Conservation (phyloP, 2,888 invertebrate species). For the Argynnis bischoffii region DNA sequence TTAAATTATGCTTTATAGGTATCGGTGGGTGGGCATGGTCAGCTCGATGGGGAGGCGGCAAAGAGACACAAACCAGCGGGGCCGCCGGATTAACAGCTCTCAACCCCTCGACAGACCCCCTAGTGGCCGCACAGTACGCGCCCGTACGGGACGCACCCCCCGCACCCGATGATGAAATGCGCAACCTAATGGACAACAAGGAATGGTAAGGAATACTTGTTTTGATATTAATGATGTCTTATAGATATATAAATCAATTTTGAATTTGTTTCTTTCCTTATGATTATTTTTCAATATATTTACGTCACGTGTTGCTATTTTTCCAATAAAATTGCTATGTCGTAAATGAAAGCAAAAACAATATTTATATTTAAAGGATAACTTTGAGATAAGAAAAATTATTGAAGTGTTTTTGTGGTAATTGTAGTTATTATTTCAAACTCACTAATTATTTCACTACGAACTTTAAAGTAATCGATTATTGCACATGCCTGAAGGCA, state of each 20-base stretch:
- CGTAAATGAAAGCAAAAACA: no score
- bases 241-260: no score
- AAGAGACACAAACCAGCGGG: slow-evolving; percentile 77
- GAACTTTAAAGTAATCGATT: background rate
- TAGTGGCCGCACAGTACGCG: slow-evolving; percentile 89
- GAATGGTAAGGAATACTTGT: slow-evolving; percentile 82
- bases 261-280: no score
- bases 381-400: no score
- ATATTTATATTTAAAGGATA: no score
- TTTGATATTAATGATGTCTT: background rate
- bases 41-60: slow-evolving; percentile 73
- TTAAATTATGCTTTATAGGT: slow-evolving; percentile 50
- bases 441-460: background rate
- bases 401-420: no score
- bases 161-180: slow-evolving; percentile 85
- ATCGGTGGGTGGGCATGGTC: slow-evolving; percentile 73
- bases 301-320: no score
- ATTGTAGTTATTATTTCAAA: no score
- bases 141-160: slow-evolving; percentile 88
- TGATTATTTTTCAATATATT: no score
- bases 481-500: background rate
- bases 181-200: slow-evolving; percentile 90
- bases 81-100: slow-evolving; percentile 84
- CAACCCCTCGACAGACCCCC: slow-evolving; percentile 89
- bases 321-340: no score